These are phyloP conservation scores for Camelus bactrianus DNA, from an alignment of 2,113 vertebrate species.

Conservation along the genomic window DNA sequence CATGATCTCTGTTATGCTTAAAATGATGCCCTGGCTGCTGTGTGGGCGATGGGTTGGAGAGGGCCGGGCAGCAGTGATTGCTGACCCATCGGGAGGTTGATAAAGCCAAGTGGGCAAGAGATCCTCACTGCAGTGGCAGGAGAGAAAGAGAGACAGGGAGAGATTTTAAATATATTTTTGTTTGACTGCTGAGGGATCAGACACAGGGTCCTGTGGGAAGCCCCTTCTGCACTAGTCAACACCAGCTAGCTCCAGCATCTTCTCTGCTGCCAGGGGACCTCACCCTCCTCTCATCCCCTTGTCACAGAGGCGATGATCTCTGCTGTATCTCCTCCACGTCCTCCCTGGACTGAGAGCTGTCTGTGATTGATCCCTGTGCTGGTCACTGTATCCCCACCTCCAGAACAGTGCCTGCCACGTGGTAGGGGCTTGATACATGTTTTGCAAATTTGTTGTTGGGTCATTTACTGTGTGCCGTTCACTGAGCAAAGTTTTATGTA, in stretches of 20 bases:
- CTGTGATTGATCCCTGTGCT: background rate
- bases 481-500: too few relatives aligned
- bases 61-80: too few relatives aligned
- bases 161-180: background rate
- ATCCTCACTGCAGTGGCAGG: too few relatives aligned
- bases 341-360: background rate
- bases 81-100: background rate
- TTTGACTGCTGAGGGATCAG: background rate
- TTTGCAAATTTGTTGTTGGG: background rate
- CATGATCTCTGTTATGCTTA: background rate
- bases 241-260: too few relatives aligned
- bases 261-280: fast-evolving
- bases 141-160: background rate
- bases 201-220: too few relatives aligned
- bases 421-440: background rate
- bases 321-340: background rate
- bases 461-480: background rate
- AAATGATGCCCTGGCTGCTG: background rate
- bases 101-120: background rate
- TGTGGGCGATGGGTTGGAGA: background rate
- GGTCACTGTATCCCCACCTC: fast-evolving
- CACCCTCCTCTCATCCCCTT: background rate
- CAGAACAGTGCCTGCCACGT: background rate
- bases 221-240: background rate
- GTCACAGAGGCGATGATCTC: background rate